Base-by-base conservation (phyloP, 1,140 invertebrate genomes). In the Polyergus mexicanus region DNA sequence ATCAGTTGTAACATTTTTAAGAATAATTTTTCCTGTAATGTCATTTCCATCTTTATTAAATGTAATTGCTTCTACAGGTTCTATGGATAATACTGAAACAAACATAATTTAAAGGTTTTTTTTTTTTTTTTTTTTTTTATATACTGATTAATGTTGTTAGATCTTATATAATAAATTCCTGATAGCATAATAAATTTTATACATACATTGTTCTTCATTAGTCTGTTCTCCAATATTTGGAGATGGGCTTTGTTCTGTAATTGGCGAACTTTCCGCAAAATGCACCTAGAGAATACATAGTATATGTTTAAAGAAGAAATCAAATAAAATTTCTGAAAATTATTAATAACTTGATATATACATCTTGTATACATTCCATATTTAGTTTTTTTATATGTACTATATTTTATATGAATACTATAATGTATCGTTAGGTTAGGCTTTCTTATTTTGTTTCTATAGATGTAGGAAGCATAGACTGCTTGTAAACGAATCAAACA, bases 31-130 rank as follows among this genome's bases (percentile, higher is more conserved):
- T 69, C 97, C 96, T 28, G 95, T 94, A 32, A 96, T 93, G 90
- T 97, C 97, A 84, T 96, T 96, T 80, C 96, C 96, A 47, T 97
- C 96, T 84, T 94, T 96, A 84, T 95, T 96, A 89, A 98, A 97
- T 16, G 95, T 92, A 58, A 98, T 96, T 19, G 96, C 94, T 88
- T 96, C 96, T 19, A 28, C 22, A 56, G 96, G 95, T 2, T 90
- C 94, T 89, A 90, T 97, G 83, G 92, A 95, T 94, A 95, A 92
- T 87, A 94, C 95, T 96, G 60, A 22, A 94, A 93, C 89, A 90
- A 81, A 88, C 35, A 62, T 44, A 86, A 58, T 81, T 56, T 65
- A 41, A 78, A 51, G 25, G 5, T 69, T 28, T 44, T 35, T 35
- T 41, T 41, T 58, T 56, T 63, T 5, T 69, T 28, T 44, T 44